Evolutionary conservation across 2,888 invertebrate genomes (phyloP), one percentile per base, ranked within the genome.

Genomic region (Exocentrus adspersus): DNA sequence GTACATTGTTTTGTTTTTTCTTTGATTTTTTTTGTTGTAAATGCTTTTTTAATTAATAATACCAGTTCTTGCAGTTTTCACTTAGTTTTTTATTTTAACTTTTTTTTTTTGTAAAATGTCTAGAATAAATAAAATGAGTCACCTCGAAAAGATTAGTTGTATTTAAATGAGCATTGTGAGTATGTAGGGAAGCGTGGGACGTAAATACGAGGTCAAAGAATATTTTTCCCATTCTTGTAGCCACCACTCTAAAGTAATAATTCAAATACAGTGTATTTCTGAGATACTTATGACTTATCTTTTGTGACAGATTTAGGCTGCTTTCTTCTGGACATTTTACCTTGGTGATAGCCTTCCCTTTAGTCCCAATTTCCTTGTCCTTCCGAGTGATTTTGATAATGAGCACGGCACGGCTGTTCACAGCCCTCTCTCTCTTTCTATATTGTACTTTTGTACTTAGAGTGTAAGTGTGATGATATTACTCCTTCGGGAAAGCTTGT

Each of bases 1-100:
- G 88, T 88, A 88, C 87, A 88, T 88, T 88, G 88, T 89, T 89
- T 89, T 89, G 88, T 88, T 89, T 88, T 48, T 88, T 86, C 86
- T 86, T 88, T 88, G 87, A 87, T 87, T 87, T 88, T n/a, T n/a
- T 88, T 89, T 89, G 88, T 89, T 89, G 87, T 87, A 88, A 86
- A 88, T 88, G 88, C 88, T 88, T 89, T 87, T 83, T 83, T 84
- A 88, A 88, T 87, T 88, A 84, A 89, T 89, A 88, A 88, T 88
- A 89, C 87, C 88, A 89, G 85, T 88, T 88, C 87, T 87, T 87
- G 87, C 88, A 88, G 88, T 88, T 88, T 82, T 80, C 86, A 85
- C 81, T 74, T 86, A 86, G 72, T 72, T 74, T 75, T 87, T 87
- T 86, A 74, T 75, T 68, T 87, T 86, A 74, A 75, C 69, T 73